Base-by-base conservation (phyloP, 2,113 vertebrate species). In the Panurus biarmicus region DNA sequence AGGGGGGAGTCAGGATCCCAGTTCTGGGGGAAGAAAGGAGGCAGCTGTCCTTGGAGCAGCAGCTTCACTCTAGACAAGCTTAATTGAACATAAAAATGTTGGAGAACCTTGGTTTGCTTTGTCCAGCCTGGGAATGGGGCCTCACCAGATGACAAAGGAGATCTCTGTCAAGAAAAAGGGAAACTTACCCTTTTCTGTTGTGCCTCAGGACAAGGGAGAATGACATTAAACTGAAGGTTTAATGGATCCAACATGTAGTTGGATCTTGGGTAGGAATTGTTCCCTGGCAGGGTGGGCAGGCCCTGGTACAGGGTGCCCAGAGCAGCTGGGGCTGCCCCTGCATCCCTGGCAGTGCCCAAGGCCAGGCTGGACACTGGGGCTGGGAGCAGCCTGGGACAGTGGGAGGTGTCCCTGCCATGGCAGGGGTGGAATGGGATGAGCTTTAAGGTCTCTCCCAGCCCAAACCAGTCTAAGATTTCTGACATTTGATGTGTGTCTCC, bases 351-450 rank as follows among this genome's bases (percentile, higher is more conserved):
- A 53, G 69, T 74, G 77, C 0, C 61, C 77, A 29, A 74, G 61
- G n/a, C n/a, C 53, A 82, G 77, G 77, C 0, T 67, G 50, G 75
- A 57, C 7, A 12, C 14, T 12, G 8, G 58, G 42, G 17, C 21
- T 69, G 0, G 86, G 45, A 82, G 24, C 28, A 13, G 1, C 24
- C 60, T 67, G 86, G 69, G 24, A 21, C 1, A 7, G 38, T 40
- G 77, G 25, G 0, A 82, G n/a, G 17, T 12, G 54, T 35, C 62
- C n/a, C 70, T 67, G 47, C 38, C n/a, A 6, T 24, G 38, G 69
- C 25, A 42, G n/a, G 29, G 9, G 7, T 31, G 54, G n/a, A 0
- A 69, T 0, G 0, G 8, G 40, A 2, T 62, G 62, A 0, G 10
- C 3, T 36, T 82, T 47, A 23, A 61, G n/a, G 23, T 33, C 33